Evolutionary conservation across 2,888 invertebrate genomes (phyloP), one percentile per base, ranked within the genome.

Genomic region (Erynnis tages): DNA sequence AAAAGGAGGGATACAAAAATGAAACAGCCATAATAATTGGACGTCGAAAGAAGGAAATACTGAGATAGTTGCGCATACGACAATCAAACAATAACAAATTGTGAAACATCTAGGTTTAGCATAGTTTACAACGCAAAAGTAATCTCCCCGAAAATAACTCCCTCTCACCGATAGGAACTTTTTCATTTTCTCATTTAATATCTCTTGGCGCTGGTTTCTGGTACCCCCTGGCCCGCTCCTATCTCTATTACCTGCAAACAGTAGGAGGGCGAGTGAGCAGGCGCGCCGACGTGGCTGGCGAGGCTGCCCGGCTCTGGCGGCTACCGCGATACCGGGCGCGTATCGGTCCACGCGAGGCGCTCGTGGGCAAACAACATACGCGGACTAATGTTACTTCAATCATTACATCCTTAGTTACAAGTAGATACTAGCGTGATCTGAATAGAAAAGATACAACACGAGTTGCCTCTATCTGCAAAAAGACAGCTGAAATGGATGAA

Each of bases 161-260:
- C 79, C 77, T 84, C 92, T 92, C 94, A 97, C 97, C 95, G 96
- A 96, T 91, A 96, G 91, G 90, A 96, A 97, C 88, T 95, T 96
- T 94, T 96, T 95, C 91, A 96, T 96, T 93, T 96, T 96, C 91
- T 96, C 95, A 87, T 96, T 95, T 91, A 96, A 93, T 87, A 96
- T 94, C 88, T 95, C 95, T 84, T 94, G 95, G 74, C 94, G 94
- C 92, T 94, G 94, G 87, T 93, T 92, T 83, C 92, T 92, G 85
- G 94, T 94, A 79, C 92, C 82, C 70, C 82, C 85, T 69, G 82
- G 79, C 67, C 81, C 91, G 84, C 92, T 91, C 90, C 92, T 92
- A 91, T 92, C 92, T 91, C 91, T 92, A 82, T 88, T 90, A 84
- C 91, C 90, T 90, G 90, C 71, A 76, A 88, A 87, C 86, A 89